A percentile compares a stretch with the other conserved stretches of the same genome.
These are phyloP conservation scores for Poecile montanus DNA, from an alignment of 2,797 vertebrate genomes.

Conservation along the genomic window DNA sequence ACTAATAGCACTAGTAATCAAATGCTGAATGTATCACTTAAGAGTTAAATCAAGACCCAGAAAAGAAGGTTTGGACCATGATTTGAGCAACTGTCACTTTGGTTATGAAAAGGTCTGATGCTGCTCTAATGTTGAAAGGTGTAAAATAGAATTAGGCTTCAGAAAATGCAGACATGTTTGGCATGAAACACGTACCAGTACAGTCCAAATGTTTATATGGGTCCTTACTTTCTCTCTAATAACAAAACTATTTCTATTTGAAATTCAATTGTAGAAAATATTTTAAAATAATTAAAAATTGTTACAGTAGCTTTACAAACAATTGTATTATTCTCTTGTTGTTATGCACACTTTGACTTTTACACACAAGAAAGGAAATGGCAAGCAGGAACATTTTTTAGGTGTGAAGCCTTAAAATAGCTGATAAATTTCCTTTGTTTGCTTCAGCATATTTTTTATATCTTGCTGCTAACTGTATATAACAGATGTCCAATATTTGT, in stretches of 20 bases:
- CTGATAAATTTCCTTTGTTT: background rate
- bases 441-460: background rate
- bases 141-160: background rate
- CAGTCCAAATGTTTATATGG: background rate
- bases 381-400: background rate
- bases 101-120: background rate
- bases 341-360: background rate
- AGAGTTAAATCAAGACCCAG: background rate
- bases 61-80: background rate
- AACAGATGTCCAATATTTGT: background rate
- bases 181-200: rapidly evolving
- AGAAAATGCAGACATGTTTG: background rate
- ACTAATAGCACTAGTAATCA: background rate
- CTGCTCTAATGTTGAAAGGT: background rate
- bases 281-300: background rate
- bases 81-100: background rate
- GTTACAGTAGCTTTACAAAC: background rate
- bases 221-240: background rate
- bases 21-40: background rate
- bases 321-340: background rate
- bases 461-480: background rate
- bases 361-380: background rate
- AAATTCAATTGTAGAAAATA: background rate
- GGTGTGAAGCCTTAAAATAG: background rate
- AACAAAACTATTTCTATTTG: background rate